A percentile compares a stretch with the other conserved stretches of the same genome.
phyloP scores from a whole-genome alignment of 2,888 invertebrate genomes.

The Drosophila flavopinicola region DNA sequence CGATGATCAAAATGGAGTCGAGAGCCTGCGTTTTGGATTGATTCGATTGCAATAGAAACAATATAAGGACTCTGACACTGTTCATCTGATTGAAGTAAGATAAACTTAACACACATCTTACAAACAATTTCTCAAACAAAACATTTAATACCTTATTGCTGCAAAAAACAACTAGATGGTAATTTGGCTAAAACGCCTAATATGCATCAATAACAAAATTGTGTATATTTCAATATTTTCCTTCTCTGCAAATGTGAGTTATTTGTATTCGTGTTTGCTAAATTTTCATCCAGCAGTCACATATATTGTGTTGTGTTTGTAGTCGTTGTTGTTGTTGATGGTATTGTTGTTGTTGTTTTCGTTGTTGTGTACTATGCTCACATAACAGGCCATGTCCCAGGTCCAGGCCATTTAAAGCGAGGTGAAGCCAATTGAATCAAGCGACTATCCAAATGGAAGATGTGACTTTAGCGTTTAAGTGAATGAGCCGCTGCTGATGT shows the following conservation, averaged over 20 bases:
- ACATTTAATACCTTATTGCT: no score
- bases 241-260: neutral
- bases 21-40: no score
- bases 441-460: slow-evolving; percentile 45
- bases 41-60: no score
- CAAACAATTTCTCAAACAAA: no score
- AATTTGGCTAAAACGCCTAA: neutral
- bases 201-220: neutral
- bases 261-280: neutral
- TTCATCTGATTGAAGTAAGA: no score
- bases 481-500: slow-evolving; percentile 59
- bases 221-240: no score
- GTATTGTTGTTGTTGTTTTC: neutral
- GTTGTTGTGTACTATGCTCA: slow-evolving; percentile 25
- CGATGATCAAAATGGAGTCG: no score
- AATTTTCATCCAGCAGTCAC: no score
- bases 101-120: no score
- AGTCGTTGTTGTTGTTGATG: slow-evolving; percentile 1
- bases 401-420: slow-evolving; percentile 44
- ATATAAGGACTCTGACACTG: no score
- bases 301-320: no score
- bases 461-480: slow-evolving; percentile 34
- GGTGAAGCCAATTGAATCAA: slow-evolving; percentile 34
- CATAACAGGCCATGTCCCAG: slow-evolving; percentile 24
- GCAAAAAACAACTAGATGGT: no score